These are phyloP conservation scores for Brenthis hecate DNA, from an alignment of 2,888 invertebrate species.

Conservation along the genomic window DNA sequence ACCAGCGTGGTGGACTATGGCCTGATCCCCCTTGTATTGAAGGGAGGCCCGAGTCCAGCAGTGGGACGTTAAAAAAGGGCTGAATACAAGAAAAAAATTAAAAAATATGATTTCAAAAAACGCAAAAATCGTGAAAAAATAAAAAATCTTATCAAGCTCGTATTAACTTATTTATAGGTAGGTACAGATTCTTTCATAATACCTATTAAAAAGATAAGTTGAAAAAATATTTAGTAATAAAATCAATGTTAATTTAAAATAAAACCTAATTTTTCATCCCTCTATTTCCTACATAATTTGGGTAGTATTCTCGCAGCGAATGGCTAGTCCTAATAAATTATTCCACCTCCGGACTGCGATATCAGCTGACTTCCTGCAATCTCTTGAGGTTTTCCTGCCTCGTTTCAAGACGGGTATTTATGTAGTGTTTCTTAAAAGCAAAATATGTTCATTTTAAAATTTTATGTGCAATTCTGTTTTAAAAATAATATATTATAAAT, in stretches of 20 bases:
- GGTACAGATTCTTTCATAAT: too few species aligned
- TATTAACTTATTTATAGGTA: too few species aligned
- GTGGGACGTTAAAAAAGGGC: too few species aligned
- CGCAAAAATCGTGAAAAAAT: too few species aligned
- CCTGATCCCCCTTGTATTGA: too few species aligned
- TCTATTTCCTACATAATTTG: constrained; percentile 18
- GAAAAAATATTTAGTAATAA: not conserved
- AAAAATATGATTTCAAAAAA: too few species aligned
- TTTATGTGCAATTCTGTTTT: not conserved
- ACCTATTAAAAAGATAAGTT: too few species aligned
- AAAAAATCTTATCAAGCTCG: too few species aligned
- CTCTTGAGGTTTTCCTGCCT: constrained; percentile 40
- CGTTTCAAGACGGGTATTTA: constrained; percentile 36
- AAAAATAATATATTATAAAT: too few species aligned
- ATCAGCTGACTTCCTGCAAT: constrained; percentile 40
- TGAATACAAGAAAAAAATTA: too few species aligned
- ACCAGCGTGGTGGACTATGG: too few species aligned
- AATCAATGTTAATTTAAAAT: constrained; percentile 5
- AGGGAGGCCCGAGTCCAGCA: too few species aligned
- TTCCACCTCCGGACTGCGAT: constrained; percentile 38
- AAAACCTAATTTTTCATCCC: constrained; percentile 8
- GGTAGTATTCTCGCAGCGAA: constrained; percentile 25
- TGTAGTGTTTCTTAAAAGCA: constrained; percentile 24
- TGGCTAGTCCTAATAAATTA: constrained; percentile 36
- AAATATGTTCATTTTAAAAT: constrained; percentile 1